Conservation (phyloP, 2,888 invertebrate genomes). For the Drosophila neoperkinsi region DNA sequence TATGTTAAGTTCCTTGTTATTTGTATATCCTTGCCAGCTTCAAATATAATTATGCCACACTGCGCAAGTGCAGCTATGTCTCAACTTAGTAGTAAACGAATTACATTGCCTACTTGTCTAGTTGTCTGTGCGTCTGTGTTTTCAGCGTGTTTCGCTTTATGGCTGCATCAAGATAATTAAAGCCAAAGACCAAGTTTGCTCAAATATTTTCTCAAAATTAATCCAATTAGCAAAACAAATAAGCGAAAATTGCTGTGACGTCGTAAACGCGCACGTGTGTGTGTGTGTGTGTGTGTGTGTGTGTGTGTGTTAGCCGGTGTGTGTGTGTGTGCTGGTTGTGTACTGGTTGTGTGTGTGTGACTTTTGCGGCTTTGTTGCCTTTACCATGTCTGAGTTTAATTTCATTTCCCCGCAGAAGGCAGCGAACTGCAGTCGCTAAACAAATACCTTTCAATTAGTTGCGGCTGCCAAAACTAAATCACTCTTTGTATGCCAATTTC, state of each 20-base stretch:
- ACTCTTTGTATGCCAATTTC: conserved; percentile 62
- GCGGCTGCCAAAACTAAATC: conserved; percentile 72
- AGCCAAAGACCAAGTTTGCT: conserved; percentile 44
- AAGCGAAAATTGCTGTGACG: conserved; percentile 48
- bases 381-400: conserved; percentile 42
- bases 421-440: conserved; percentile 64
- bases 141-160: neutral
- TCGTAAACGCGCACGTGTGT: conserved; percentile 2
- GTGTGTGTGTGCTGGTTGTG: neutral
- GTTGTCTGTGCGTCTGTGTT: neutral
- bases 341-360: conserved; percentile 29
- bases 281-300: neutral
- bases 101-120: conserved; percentile 23
- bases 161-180: conserved; percentile 35
- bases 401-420: conserved; percentile 54
- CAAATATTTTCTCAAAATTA: conserved; percentile 67
- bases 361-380: conserved; percentile 54
- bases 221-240: conserved; percentile 70
- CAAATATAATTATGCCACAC: neutral
- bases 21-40: neutral
- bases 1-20: neutral
- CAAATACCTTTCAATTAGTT: conserved; percentile 75
- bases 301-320: neutral
- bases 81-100: neutral
- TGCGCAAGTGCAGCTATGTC: conserved; percentile 28